phyloP scores from a whole-genome alignment of 2,888 invertebrate genomes.

The Napeogenes inachia region DNA sequence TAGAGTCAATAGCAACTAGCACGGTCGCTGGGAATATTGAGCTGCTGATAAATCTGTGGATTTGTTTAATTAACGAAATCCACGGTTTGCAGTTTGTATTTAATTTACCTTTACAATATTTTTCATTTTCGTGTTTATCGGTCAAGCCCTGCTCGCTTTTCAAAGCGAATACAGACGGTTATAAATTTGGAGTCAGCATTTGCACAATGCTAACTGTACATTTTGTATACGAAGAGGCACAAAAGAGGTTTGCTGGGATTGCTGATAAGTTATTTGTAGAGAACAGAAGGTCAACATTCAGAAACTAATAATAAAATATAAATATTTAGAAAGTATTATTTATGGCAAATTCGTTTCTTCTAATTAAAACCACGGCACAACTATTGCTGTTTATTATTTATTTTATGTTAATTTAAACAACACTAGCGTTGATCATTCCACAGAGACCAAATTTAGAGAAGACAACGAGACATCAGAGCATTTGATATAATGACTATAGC shows the following conservation, averaged over 20 bases:
- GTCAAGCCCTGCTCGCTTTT: constrained; percentile 23
- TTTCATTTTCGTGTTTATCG: constrained; percentile 18
- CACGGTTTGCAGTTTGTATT: constrained; percentile 17
- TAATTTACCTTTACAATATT: constrained; percentile 25
- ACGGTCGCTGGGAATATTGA: constrained; percentile 26
- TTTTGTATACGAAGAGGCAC: constrained; percentile 2
- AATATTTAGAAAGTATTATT: too few species aligned
- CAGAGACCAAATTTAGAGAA: too few species aligned
- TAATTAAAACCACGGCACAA: too few species aligned
- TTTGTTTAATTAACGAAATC: constrained; percentile 22
- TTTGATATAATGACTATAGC: too few species aligned
- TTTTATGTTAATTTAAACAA: too few species aligned
- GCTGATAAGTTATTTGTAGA: not conserved
- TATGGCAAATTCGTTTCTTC: too few species aligned
- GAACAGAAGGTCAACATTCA: too few species aligned
- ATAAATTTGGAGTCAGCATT: constrained; percentile 6
- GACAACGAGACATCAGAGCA: too few species aligned
- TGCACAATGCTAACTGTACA: not conserved
- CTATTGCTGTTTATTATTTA: too few species aligned
- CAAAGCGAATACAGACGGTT: constrained; percentile 8
- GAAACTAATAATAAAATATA: too few species aligned
- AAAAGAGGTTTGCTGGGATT: not conserved
- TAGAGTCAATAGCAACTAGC: constrained; percentile 34
- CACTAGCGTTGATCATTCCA: too few species aligned
- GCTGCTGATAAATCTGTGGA: constrained; percentile 26